phyloP scores from a whole-genome alignment of 1,140 invertebrate genomes.

The Drosophila auraria region DNA sequence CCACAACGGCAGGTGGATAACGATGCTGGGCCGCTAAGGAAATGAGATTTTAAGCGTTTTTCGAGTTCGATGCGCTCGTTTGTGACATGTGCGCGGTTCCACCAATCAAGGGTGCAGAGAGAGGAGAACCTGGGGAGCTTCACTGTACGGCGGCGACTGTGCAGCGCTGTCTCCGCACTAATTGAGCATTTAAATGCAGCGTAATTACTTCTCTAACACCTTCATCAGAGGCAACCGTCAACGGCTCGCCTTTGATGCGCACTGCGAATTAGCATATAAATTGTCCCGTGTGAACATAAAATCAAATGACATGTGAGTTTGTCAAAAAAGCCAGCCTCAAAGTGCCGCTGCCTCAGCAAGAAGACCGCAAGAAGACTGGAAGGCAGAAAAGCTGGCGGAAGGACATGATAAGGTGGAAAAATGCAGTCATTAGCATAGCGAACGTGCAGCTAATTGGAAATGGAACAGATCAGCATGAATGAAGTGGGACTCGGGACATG shows the following conservation, averaged over 20 bases:
- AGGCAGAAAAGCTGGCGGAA: slow-evolving; percentile 67
- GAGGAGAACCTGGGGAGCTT: slow-evolving; percentile 10
- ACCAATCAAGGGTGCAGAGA: slow-evolving; percentile 51
- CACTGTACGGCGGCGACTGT: slow-evolving; percentile 6
- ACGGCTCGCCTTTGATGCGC: slow-evolving; percentile 74
- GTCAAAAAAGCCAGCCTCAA: slow-evolving; percentile 63
- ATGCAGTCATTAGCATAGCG: slow-evolving; percentile 71
- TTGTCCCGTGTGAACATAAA: slow-evolving; percentile 84
- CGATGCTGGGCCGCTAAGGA: slow-evolving; percentile 1
- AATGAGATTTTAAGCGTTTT: slow-evolving; percentile 18
- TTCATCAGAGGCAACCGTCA: slow-evolving; percentile 73
- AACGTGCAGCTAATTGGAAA: slow-evolving; percentile 82
- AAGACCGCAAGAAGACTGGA: slow-evolving; percentile 8
- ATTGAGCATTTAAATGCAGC: slow-evolving; percentile 83
- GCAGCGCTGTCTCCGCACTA: slow-evolving; percentile 68
- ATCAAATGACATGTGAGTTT: slow-evolving; percentile 82
- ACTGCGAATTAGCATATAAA: slow-evolving; percentile 83
- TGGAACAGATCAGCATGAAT: slow-evolving; percentile 64
- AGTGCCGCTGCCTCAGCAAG: slow-evolving; percentile 36
- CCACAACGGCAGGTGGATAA: slow-evolving; percentile 25
- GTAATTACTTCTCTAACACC: slow-evolving; percentile 82
- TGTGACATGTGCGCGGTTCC: slow-evolving; percentile 77
- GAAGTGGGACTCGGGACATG: slow-evolving; percentile 17
- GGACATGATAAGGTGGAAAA: slow-evolving; percentile 78
- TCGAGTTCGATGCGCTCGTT: slow-evolving; percentile 66